Evolutionary conservation across 2,797 vertebrate genomes (phyloP).

Genomic region (Hypotaenidia okinawae): DNA sequence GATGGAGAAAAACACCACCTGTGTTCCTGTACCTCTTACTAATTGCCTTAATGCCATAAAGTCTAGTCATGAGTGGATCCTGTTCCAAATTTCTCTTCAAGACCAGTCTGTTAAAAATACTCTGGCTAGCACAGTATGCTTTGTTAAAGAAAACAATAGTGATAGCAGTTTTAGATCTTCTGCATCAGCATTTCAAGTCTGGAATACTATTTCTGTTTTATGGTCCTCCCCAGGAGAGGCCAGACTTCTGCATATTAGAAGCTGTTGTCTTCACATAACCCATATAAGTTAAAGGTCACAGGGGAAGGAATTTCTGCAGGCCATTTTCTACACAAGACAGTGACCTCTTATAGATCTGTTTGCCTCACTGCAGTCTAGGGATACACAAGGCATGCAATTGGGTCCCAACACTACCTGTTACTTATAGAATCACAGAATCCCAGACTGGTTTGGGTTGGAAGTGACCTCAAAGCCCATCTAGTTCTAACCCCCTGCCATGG

Average conservation of each 20-base stretch:
- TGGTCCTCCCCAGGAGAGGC: not conserved
- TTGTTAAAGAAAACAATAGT: not conserved
- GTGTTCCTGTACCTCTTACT: too few relatives aligned
- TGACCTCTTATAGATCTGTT: not conserved
- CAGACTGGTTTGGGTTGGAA: too few relatives aligned
- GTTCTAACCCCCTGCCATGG: too few relatives aligned
- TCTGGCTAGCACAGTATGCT: not conserved
- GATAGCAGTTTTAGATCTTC: not conserved
- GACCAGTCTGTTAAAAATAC: not conserved
- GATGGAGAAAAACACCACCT: too few relatives aligned
- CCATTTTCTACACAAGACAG: not conserved
- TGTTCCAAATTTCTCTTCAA: not conserved
- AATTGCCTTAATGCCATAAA: too few relatives aligned
- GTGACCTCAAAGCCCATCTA: too few relatives aligned
- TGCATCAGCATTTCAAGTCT: not conserved
- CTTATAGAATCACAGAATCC: not conserved
- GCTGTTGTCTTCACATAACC: not conserved
- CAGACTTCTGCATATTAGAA: not conserved
- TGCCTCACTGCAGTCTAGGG: not conserved
- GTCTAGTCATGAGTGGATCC: not conserved
- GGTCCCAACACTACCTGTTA: not conserved
- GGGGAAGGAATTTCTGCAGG: not conserved
- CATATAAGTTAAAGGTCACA: not conserved
- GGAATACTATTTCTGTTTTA: not conserved
- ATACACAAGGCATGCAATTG: not conserved